Evolutionary conservation across 1,140 invertebrate species (phyloP), one percentile per base, ranked within the genome.

Genomic region (Platyscapa corneri): DNA sequence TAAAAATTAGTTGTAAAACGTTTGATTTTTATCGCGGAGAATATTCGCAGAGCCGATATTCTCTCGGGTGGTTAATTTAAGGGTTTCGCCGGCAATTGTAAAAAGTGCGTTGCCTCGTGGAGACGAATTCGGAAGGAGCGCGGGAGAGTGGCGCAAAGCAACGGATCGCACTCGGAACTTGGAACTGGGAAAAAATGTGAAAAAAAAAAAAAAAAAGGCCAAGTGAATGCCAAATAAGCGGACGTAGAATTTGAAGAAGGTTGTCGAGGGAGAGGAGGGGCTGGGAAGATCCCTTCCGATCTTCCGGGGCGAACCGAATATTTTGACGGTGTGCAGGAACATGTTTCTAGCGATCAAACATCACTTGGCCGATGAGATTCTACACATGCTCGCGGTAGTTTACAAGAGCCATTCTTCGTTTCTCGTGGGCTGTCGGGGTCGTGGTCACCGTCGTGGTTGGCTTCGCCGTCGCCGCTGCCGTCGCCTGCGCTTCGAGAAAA

Each of bases 311-410:
- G n/a, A 76, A 76, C 12, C 42, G 42, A 53, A 18, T 53, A 53
- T 56, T 18, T 23, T 2, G 8, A 77, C 75, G 42, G 75, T 53
- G 46, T 53, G 46, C 30, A 77, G 75, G n/a, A 64, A 78, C 49
- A 64, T 60, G 76, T 64, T 78, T n/a, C 6, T 18, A 37, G 2
- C 32, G 76, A 78, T 60, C 30, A 60, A 60, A 37, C 49, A 60
- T 56, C 6, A 78, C 49, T 37, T 39, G 6, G 75, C 39, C 53
- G 18, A 23, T 60, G 23, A 53, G 7, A 78, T 78, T 60, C 76
- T 37, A 78, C 53, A 78, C 76, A 78, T 78, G 76, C 76, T 78
- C 10, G 76, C 30, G 23, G 46, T 20, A 14, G 64, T 60, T 78
- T 53, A 77, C 46, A 77, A 77, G 75, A 34, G 70, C 23, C 70